Percentiles rank a stretch among this genome's conserved stretches.
phyloP scores from a whole-genome alignment of 2,113 vertebrate species.

The Numenius arquata region DNA sequence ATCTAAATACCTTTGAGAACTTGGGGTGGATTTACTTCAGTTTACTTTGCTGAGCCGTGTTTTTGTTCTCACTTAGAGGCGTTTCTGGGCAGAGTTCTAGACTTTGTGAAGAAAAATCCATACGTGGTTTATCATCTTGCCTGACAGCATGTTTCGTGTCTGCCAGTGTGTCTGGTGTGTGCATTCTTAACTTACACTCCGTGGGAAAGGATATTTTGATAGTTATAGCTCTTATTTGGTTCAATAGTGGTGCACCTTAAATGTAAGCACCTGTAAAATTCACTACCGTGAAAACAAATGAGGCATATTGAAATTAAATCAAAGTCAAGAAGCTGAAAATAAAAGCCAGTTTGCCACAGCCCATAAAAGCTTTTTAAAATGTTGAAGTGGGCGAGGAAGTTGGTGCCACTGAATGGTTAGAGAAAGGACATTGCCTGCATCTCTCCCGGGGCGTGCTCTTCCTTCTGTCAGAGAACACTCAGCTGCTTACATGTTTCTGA shows the following conservation, averaged over 20 bases:
- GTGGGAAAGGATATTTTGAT: background rate
- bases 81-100: background rate
- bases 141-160: background rate
- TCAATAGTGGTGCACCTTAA: background rate
- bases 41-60: background rate
- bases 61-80: background rate
- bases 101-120: background rate
- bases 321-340: background rate
- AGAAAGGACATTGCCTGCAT: background rate
- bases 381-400: background rate
- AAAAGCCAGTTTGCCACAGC: background rate
- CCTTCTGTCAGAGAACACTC: background rate
- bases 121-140: background rate
- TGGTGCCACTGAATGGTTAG: background rate
- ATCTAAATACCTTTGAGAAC: background rate
- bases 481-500: background rate
- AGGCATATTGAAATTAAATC: background rate
- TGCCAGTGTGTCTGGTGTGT: background rate
- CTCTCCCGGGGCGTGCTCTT: accelerated
- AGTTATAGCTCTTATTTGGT: background rate
- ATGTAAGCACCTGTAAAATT: background rate
- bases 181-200: background rate
- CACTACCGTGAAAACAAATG: background rate
- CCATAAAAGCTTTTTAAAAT: background rate
- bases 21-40: background rate